Conservation (phyloP, 92 coral and sea anemone species). For the Epizoanthus rinbou region DNA sequence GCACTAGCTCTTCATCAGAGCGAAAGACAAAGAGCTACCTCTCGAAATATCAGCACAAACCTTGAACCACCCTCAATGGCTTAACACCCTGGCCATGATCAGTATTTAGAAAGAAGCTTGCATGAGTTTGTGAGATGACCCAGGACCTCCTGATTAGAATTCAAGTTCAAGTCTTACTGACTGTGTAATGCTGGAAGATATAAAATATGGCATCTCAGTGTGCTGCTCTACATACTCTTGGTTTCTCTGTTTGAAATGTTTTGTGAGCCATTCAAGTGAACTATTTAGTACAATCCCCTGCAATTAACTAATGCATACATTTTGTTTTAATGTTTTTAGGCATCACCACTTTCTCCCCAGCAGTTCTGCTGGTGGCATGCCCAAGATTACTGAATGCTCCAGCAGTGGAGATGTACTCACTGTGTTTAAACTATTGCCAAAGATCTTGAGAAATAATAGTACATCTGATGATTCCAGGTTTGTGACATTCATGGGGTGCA, state of each 20-base stretch:
- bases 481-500: not conserved
- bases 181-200: no score
- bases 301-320: no score
- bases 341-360: conserved; percentile 84
- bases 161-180: no score
- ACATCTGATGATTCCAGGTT: conserved; percentile 88
- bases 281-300: not conserved
- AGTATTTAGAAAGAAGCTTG: no score
- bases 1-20: no score
- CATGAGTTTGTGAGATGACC: no score
- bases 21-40: no score
- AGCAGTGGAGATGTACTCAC: conserved; percentile 68
- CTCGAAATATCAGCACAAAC: no score
- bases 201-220: not conserved
- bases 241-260: not conserved
- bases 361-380: conserved; percentile 52
- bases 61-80: no score
- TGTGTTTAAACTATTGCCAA: conserved; percentile 65
- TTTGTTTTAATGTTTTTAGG: conserved; percentile 56
- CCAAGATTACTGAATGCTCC: conserved; percentile 43
- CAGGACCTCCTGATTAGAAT: no score
- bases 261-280: not conserved
- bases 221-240: not conserved
- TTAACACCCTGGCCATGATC: no score
- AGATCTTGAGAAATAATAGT: conserved; percentile 78